phyloP scores from a whole-genome alignment of 2,113 vertebrate species.

The Craseonycteris thonglongyai region DNA sequence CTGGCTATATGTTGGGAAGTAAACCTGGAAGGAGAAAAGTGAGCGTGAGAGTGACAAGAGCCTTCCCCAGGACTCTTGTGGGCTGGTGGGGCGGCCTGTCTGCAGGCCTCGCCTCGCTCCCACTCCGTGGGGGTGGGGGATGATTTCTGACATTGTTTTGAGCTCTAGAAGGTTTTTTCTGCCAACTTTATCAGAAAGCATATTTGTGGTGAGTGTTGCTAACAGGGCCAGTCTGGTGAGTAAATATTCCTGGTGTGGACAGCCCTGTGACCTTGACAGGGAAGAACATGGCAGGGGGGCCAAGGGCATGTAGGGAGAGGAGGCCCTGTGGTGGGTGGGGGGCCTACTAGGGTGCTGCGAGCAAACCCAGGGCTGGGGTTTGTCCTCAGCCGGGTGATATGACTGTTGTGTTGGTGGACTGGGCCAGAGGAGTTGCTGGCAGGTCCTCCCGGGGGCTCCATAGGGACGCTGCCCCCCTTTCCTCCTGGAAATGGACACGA shows the following conservation, averaged over 20 bases:
- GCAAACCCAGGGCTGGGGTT: too few relatives aligned
- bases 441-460: neutral
- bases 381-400: neutral
- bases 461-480: neutral
- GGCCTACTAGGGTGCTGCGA: neutral
- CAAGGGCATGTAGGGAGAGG: slow-evolving; percentile 37
- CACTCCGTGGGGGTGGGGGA: neutral
- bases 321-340: neutral
- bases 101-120: neutral
- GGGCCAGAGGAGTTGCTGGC: neutral
- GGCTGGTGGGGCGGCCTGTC: neutral
- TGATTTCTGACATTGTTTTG: slow-evolving; percentile 72
- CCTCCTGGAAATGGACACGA: neutral
- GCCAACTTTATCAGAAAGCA: slow-evolving; percentile 93
- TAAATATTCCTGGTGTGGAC: slow-evolving; percentile 87
- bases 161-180: slow-evolving; percentile 80
- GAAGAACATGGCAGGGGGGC: neutral
- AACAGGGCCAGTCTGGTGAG: slow-evolving; percentile 87
- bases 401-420: neutral
- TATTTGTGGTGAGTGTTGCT: slow-evolving; percentile 93
- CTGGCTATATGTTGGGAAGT: neutral
- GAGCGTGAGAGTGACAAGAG: neutral
- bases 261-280: slow-evolving; percentile 88
- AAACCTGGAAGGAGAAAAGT: neutral
- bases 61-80: neutral